Evolutionary conservation across 2,113 vertebrate genomes (phyloP), one percentile per base, ranked within the genome.

Genomic region (Pyrgilauda ruficollis): DNA sequence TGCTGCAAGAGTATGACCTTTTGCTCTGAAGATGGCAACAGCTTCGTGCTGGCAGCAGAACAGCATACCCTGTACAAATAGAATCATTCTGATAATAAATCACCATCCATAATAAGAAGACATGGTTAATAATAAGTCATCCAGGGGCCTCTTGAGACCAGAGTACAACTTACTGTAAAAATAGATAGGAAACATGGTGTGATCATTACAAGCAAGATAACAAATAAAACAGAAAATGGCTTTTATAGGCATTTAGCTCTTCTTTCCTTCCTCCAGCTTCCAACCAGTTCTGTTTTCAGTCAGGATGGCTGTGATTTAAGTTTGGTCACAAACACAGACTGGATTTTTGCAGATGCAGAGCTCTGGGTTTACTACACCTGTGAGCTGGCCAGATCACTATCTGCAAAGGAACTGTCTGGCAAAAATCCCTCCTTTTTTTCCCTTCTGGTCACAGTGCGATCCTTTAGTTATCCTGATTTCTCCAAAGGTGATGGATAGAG

Each of bases 101-200:
- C 96, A 97, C 91, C 73, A 92, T 97, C 94, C 95, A 93, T 97
- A 97, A 97, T 97, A 97, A 97, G 95, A 95, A 96, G 95, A 96
- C 96, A 93, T 97, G 10, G 76, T 96, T 97, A 97, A 97, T 97
- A 97, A 97, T 93, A 97, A 97, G 93, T 97, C 91, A 97, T 95
- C 91, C 95, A 89, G 79, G 43, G 82, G 74, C 77, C 96, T 95
- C 96, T 52, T 86, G 97, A 96, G 96, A 97, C 79, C 50, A 49
- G 85, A 5, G 9, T 81, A 96, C 96, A 96, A 96, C 93, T 97
- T 97, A 96, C 88, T 95, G 94, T 90, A 93, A 97, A 97, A 96
- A 96, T 96, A 97, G 96, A 94, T 93, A 96, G 95, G 91, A 97
- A 97, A 92, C 92, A 93, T 94, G 78, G 97, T 92, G 94, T 96